Evolutionary conservation across 92 coral and sea anemone species (phyloP).

Genomic region (Chrysogorgia sp.): DNA sequence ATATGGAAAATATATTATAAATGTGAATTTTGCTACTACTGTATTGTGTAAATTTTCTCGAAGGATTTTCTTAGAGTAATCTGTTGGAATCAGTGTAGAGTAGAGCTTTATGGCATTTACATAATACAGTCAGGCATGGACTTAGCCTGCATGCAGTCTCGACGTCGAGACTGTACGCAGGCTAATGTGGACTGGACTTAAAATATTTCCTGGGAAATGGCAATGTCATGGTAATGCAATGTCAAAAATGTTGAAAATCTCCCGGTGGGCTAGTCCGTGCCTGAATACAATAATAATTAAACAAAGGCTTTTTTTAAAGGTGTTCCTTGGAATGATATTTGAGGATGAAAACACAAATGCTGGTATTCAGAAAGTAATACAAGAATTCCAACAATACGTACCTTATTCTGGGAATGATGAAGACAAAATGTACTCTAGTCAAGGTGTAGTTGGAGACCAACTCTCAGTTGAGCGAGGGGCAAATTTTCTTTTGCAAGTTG

Average conservation of each 20-base stretch:
- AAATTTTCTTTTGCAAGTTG: constrained; percentile 51
- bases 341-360: constrained; percentile 65
- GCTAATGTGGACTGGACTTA: too few species aligned
- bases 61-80: too few species aligned
- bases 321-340: constrained; percentile 68
- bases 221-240: too few species aligned
- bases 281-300: too few species aligned
- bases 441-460: constrained; percentile 22
- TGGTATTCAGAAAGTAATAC: constrained; percentile 60
- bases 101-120: too few species aligned
- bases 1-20: neutral
- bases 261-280: too few species aligned
- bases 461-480: constrained; percentile 30
- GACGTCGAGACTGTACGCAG: too few species aligned
- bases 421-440: constrained; percentile 25
- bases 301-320: constrained; percentile 43
- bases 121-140: too few species aligned
- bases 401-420: constrained; percentile 62
- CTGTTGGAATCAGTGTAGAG: too few species aligned
- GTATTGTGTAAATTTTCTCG: neutral
- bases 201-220: too few species aligned
- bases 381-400: constrained; percentile 53
- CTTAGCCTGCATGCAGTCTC: too few species aligned
- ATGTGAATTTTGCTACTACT: neutral
- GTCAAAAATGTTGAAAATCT: too few species aligned